phyloP scores from a whole-genome alignment of 2,797 vertebrate genomes.

The Molossus molossus region DNA sequence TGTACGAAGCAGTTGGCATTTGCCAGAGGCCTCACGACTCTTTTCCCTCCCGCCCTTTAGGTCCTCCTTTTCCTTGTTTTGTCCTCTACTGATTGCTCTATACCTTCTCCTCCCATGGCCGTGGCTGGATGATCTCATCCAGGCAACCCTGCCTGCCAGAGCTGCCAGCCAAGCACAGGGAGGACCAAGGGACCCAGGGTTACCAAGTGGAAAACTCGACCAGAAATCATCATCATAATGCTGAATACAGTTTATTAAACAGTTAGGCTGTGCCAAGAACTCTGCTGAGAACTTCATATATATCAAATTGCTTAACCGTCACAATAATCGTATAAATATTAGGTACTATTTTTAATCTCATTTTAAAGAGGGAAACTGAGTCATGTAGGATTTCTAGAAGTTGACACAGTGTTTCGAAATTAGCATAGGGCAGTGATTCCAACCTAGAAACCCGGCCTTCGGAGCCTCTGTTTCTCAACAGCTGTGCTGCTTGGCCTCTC shows the following conservation, averaged over 20 bases:
- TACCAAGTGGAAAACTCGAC: neutral
- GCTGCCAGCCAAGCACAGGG: neutral
- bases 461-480: neutral
- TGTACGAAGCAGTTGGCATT: neutral
- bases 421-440: neutral
- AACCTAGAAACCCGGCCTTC: neutral
- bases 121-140: rapidly evolving
- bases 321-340: neutral
- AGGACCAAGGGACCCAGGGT: neutral
- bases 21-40: neutral
- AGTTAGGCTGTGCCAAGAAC: neutral
- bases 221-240: neutral
- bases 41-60: neutral
- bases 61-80: neutral
- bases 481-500: neutral
- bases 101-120: neutral
- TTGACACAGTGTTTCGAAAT: neutral
- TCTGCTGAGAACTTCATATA: neutral
- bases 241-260: slow-evolving; percentile 2
- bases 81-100: rapidly evolving
- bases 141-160: neutral
- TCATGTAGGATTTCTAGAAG: neutral
- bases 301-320: slow-evolving; percentile 9
- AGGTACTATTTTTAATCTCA: neutral
- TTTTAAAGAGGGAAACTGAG: slow-evolving; percentile 45